Conservation (phyloP, 2,888 invertebrate species). For the Sialis fuliginosa region DNA sequence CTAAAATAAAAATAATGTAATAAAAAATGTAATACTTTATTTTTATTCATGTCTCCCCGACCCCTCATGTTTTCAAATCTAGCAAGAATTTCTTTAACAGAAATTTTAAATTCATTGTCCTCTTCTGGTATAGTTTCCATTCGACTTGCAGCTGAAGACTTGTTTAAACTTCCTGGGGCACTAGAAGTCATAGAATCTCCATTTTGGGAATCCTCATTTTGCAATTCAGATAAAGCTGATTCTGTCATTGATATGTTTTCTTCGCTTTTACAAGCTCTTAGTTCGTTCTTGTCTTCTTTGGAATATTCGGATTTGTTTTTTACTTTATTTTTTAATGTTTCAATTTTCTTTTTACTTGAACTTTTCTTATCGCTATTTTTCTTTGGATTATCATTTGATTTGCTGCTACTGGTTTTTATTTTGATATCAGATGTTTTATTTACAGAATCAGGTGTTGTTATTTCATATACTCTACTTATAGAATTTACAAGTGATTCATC, state of each 20-base stretch:
- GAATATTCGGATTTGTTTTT: neutral
- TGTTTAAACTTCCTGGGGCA: neutral
- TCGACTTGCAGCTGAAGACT: constrained; percentile 13
- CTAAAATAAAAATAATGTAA: too few species aligned
- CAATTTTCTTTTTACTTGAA: neutral
- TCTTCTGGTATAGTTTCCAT: constrained; percentile 76
- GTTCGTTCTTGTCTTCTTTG: neutral
- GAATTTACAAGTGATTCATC: neutral
- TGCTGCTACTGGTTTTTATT: too few species aligned
- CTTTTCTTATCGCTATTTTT: too few species aligned
- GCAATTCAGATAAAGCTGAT: too few species aligned
- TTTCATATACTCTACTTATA: too few species aligned
- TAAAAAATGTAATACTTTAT: too few species aligned
- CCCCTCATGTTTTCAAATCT: constrained; percentile 45
- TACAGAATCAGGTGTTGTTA: too few species aligned
- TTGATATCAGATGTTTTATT: too few species aligned
- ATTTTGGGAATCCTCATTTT: too few species aligned
- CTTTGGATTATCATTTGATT: too few species aligned
- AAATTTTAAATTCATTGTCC: constrained; percentile 51
- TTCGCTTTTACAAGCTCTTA: neutral
- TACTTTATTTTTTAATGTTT: neutral
- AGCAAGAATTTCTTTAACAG: constrained; percentile 66
- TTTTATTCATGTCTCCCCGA: constrained; percentile 4
- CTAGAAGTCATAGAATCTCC: neutral
- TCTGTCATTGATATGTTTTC: neutral